A percentile compares a stretch with the other conserved stretches of the same genome.
phyloP scores from a whole-genome alignment of 2,797 vertebrate species.

The Synanceia verrucosa region DNA sequence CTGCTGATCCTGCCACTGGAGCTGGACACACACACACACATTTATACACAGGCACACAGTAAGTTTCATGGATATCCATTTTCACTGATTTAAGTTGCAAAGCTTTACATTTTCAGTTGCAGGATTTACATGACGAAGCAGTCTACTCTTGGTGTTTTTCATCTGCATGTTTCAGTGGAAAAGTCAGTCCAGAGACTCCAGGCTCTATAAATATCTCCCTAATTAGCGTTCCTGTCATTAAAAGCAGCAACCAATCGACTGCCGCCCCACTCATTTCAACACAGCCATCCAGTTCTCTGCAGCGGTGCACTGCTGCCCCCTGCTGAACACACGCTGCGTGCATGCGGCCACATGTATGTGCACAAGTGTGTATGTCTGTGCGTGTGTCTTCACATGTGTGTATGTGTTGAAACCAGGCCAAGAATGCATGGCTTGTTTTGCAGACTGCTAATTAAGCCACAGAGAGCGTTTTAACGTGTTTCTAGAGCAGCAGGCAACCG shows the following conservation, averaged over 20 bases:
- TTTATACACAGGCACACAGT: background rate
- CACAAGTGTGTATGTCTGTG: conserved; percentile 16
- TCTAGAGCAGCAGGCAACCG: conserved; percentile 83
- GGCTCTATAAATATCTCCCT: conserved; percentile 57
- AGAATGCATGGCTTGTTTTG: conserved; percentile 82
- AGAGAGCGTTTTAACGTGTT: conserved; percentile 81
- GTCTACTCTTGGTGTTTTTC: no score
- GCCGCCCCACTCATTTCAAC: conserved; percentile 23
- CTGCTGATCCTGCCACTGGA: conserved; percentile 48
- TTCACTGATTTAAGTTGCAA: background rate
- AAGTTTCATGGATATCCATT: background rate
- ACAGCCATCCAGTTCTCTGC: conserved; percentile 15
- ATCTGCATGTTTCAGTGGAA: background rate
- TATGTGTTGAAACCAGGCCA: conserved; percentile 67
- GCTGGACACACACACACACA: conserved; percentile 17
- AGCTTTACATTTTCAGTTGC: no score
- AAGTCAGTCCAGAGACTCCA: conserved; percentile 27
- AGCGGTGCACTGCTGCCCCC: conserved; percentile 63
- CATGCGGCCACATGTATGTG: conserved; percentile 16
- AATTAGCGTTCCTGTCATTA: conserved; percentile 63
- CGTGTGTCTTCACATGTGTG: conserved; percentile 20
- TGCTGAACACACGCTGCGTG: conserved; percentile 28
- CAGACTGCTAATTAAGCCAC: conserved; percentile 85
- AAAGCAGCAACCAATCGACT: conserved; percentile 53
- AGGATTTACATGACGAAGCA: no score